These are phyloP conservation scores for Callorhinus ursinus DNA, from an alignment of 2,113 vertebrate species.

Conservation along the genomic window DNA sequence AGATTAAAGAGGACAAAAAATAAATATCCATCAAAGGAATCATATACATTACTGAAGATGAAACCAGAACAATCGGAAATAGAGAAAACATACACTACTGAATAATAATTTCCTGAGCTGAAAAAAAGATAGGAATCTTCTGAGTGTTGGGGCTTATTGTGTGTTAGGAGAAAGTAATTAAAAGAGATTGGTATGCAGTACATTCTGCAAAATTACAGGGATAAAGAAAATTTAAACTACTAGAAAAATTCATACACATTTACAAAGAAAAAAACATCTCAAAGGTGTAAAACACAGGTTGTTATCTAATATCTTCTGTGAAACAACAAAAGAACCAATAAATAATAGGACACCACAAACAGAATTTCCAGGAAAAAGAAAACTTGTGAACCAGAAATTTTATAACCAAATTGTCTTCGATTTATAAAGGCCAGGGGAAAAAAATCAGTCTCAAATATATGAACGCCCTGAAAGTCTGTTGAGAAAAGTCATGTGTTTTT, in stretches of 20 bases:
- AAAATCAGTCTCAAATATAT: background rate
- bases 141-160: background rate
- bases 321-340: background rate
- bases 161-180: background rate
- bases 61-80: constrained; percentile 44
- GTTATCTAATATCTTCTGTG: background rate
- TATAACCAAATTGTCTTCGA: background rate
- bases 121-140: constrained; percentile 37
- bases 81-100: background rate
- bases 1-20: constrained; percentile 29
- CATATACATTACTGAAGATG: background rate
- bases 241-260: background rate
- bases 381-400: constrained; percentile 27
- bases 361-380: background rate
- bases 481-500: background rate
- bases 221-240: constrained; percentile 8
- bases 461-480: background rate
- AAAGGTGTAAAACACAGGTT: background rate
- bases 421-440: background rate
- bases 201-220: constrained; percentile 30
- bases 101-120: constrained; percentile 38
- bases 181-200: constrained; percentile 9
- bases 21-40: constrained; percentile 33
- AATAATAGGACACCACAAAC: background rate
- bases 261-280: background rate